Conservation (phyloP, 37 sponge, comb jelly and placozoan genomes). For the Lycopodina hypogea region DNA sequence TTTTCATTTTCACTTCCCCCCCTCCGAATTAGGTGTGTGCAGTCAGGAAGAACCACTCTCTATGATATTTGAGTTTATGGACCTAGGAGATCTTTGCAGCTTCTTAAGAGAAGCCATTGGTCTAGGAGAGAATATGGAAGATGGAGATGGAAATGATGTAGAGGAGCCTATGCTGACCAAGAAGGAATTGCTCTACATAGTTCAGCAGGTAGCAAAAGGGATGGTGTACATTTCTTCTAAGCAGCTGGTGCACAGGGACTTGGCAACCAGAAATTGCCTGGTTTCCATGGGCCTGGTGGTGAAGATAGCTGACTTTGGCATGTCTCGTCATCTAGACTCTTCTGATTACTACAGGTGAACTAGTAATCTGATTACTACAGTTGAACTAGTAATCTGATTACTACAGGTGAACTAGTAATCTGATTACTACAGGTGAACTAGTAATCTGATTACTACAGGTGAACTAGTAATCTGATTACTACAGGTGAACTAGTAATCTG, state of each 20-base stretch:
- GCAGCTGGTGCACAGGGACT: conserved; percentile 53
- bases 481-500: too few species aligned
- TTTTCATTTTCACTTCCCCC: too few species aligned
- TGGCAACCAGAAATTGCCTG: conserved; percentile 58
- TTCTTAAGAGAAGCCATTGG: conserved; percentile 43
- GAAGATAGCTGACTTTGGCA: conserved; percentile 69
- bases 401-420: too few species aligned
- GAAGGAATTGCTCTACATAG: conserved; percentile 32
- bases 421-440: too few species aligned
- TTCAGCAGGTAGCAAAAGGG: conserved; percentile 40
- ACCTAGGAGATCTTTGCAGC: conserved; percentile 44
- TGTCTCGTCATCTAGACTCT: conserved; percentile 38
- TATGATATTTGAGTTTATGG: conserved; percentile 66
- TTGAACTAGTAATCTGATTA: too few species aligned
- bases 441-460: too few species aligned
- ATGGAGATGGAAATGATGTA: background rate
- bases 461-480: too few species aligned
- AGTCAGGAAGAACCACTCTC: conserved; percentile 48
- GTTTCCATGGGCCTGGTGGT: conserved; percentile 51
- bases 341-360: conserved; percentile 43
- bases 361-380: too few species aligned
- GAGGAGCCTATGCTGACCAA: conserved; percentile 20
- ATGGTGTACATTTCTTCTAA: conserved; percentile 50
- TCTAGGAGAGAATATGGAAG: conserved; percentile 4
- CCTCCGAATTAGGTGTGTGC: conserved; percentile 55